phyloP scores from a whole-genome alignment of 2,797 vertebrate species.

The Pitangus sulphuratus region DNA sequence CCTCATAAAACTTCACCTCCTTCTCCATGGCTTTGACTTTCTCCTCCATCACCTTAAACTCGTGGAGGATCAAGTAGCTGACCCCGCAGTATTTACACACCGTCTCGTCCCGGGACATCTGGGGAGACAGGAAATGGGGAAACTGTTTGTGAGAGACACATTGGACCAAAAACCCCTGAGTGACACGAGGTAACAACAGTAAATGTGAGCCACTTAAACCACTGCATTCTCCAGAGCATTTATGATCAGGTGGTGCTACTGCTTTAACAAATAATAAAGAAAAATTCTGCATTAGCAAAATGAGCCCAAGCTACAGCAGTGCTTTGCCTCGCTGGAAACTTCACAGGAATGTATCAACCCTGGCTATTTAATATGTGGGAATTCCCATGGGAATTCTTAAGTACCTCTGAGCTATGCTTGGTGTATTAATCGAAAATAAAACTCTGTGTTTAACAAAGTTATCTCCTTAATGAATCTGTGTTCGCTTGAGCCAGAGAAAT shows the following conservation, averaged over 20 bases:
- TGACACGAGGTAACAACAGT: neutral
- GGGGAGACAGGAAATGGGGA: neutral
- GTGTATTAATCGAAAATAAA: neutral
- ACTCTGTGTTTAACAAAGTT: neutral
- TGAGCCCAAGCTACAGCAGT: neutral
- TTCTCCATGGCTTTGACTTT: conserved; percentile 81
- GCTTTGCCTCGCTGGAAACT: neutral
- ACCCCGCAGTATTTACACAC: conserved; percentile 89
- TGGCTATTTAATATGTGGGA: neutral
- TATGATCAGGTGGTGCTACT: neutral
- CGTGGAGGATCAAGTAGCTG: conserved; percentile 90
- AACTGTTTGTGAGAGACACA: neutral
- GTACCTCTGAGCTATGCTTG: neutral
- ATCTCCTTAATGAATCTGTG: neutral
- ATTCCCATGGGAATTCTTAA: neutral
- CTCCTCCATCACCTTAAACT: conserved; percentile 87
- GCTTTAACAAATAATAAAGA: neutral
- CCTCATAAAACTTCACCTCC: conserved; percentile 80
- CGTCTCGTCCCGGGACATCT: conserved; percentile 88
- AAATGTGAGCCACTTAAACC: neutral
- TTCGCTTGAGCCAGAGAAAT: neutral
- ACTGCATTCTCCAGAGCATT: neutral
- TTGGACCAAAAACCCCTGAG: neutral
- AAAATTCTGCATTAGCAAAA: neutral
- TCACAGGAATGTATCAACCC: neutral